Evolutionary conservation across 1,140 invertebrate species (phyloP).

Genomic region (Drosophila auraria): DNA sequence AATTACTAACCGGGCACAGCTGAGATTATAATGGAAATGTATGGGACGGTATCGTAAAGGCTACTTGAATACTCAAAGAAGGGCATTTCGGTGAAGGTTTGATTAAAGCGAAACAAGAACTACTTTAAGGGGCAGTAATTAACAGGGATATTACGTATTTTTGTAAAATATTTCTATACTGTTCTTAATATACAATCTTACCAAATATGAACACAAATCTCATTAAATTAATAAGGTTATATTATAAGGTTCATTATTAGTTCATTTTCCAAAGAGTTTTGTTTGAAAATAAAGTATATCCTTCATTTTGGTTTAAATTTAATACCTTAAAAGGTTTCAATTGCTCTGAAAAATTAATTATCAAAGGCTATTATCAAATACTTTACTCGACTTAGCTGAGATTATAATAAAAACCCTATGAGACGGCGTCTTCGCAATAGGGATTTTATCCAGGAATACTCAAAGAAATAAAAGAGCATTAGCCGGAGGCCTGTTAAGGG

Average conservation of each 20-base stretch:
- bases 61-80: not conserved
- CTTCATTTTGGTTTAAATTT: no score
- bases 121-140: no score
- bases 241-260: not conserved
- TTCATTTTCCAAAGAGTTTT: not conserved
- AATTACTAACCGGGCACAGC: slow-evolving; percentile 27
- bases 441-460: slow-evolving; percentile 8
- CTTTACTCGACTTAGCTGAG: not conserved
- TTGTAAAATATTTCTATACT: no score
- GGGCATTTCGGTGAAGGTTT: not conserved
- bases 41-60: not conserved
- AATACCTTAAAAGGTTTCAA: no score
- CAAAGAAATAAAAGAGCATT: slow-evolving; percentile 31
- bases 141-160: no score
- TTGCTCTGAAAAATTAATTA: not conserved
- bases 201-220: not conserved
- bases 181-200: no score
- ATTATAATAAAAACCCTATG: slow-evolving; percentile 1
- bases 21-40: slow-evolving; percentile 14
- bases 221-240: no score
- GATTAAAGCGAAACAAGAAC: no score
- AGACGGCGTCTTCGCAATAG: not conserved
- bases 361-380: not conserved
- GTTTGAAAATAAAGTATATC: not conserved
- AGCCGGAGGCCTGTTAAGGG: slow-evolving; percentile 22